Evolutionary conservation across 2,888 invertebrate genomes (phyloP), one percentile per base, ranked within the genome.

Genomic region (Saturnia pavonia): DNA sequence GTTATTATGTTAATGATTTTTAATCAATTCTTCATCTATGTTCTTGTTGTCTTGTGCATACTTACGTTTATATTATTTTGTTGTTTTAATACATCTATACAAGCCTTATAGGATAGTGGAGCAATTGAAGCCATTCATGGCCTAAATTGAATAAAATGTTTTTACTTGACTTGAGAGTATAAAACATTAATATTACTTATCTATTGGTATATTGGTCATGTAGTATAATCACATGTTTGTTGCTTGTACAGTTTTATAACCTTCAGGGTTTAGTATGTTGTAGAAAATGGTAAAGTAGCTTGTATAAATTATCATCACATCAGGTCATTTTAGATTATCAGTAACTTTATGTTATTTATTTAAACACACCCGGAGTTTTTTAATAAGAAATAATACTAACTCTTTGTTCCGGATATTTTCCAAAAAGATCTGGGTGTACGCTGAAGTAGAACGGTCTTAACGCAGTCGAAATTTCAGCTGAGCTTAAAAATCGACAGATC

Each of bases 391-490:
- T 34, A 74, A 27, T 40, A 68, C 90, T 92, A 94, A 98, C 98
- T 89, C 97, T 95, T 93, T 99, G 97, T 84, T 96, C 96, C 51
- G 99, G 99, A 94, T 97, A 96, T 90, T 97, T 96, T 70, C 98
- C 98, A 94, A 99, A 99, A 67, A 99, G 95, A 94, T 99, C 99
- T 16, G 99, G 99, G 94, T 99, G 99, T 4, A 99, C 99, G 72
- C 96, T 96, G 88, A 99, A 99, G 91, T 98, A 99, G 90, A 99
- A 99, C 8, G 99, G 99, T 73, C 99, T 95, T 67, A 99, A 92
- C 0, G 99, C 99, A 40, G 98, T 97, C 0, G 98, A 97, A 27
- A 98, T 96, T 94, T 99, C 98, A 43, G 97, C 96, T 73, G 96
- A 96, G 82, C 96, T 97, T 78, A 96, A 90, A 77, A 82, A 88